phyloP scores from a whole-genome alignment of 35 echinoderm and acorn worm species.

The Patiria miniata region DNA sequence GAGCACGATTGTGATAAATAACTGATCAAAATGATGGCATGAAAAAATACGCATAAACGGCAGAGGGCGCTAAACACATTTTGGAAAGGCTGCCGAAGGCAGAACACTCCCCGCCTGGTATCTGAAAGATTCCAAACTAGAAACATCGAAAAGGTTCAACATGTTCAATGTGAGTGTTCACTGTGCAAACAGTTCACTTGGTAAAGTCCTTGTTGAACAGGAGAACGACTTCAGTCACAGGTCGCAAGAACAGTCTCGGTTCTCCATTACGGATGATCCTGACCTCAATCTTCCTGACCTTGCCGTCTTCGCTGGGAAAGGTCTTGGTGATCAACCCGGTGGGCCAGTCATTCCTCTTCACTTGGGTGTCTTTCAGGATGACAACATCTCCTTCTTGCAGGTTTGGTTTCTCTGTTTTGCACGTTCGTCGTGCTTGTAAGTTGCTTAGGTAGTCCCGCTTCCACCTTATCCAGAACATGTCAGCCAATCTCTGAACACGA shows the following conservation, averaged over 20 bases:
- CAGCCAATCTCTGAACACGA: background rate
- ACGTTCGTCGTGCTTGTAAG: background rate
- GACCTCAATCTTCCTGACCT: background rate
- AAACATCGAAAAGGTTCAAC: too few species aligned
- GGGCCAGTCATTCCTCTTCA: background rate
- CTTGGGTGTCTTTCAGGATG: background rate
- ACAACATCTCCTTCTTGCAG: conserved; percentile 14
- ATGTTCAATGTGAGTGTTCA: too few species aligned
- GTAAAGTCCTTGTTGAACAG: background rate
- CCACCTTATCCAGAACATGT: background rate
- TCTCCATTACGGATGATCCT: background rate
- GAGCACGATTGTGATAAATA: too few species aligned
- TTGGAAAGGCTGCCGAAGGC: too few species aligned
- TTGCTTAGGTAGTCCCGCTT: background rate
- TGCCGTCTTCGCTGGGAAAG: background rate
- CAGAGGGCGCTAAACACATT: too few species aligned
- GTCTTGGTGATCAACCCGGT: background rate
- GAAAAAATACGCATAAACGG: too few species aligned
- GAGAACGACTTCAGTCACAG: background rate
- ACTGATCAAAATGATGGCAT: too few species aligned
- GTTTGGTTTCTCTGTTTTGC: background rate
- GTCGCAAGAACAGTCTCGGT: background rate
- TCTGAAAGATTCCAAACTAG: too few species aligned
- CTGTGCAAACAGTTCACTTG: too few species aligned
- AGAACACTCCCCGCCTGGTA: too few species aligned